Base-by-base conservation (phyloP, 2,797 vertebrate genomes). In the Nyctalus aviator region DNA sequence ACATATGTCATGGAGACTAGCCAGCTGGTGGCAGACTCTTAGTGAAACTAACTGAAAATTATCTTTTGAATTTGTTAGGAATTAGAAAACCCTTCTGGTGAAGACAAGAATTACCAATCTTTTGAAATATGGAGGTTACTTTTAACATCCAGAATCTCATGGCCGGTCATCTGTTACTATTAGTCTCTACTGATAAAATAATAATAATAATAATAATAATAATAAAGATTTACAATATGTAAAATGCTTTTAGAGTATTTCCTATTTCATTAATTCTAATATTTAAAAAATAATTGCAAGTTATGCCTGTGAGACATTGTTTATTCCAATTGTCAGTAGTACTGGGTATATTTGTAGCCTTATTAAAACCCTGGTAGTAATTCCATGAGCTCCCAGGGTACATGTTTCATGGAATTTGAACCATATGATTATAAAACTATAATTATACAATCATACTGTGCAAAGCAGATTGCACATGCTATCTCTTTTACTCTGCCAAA, bases 181-280 rank as follows among this genome's bases (percentile, higher is more conserved):
- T 90, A 88, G 37, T 66, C 17, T 84, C 18, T 82, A 44, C 7
- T 27, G 62, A 37, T 88, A 59, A 57, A 66, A 87, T 79, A 91
- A 83, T 84, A 21, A 87, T 79, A 91, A 83, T 84, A 73, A 82
- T 18, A 14, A 81, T 59, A 46, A 83, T 84, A 73, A 82, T 18
- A 14, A 81, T 59, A 46, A 46, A 55, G 57, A 73, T 66, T 64
- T 71, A 57, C 21, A 48, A 21, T 78, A 75, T 27, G 88, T 18
- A 88, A 78, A 85, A 86, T 81, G 30, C 17, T 75, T 92, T 88
- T 44, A 35, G 48, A 23, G 46, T 50, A 76, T 73, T 73, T 72
- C 8, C n/a, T 46, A n/a, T 59, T 90, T 71, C n/a, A 18, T 71
- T 75, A 73, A 69, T 86, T 83, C 37, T 75, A 75, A 44, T 64